A percentile compares a stretch with the other conserved stretches of the same genome.
Evolutionary conservation across 2,113 vertebrate genomes (phyloP).

Genomic region (Alectura lathami): DNA sequence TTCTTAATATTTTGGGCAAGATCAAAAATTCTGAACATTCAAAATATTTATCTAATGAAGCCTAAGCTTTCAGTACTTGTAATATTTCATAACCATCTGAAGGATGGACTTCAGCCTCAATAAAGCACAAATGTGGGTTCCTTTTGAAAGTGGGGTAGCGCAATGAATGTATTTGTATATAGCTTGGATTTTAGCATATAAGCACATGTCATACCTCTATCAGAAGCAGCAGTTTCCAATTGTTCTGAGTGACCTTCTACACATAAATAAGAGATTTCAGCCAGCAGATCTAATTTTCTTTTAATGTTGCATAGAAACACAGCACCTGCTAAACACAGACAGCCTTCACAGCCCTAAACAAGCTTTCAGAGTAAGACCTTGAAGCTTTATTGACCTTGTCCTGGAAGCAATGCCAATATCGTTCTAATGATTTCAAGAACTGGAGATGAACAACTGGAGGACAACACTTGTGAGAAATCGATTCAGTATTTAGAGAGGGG

Average conservation of each 20-base stretch:
- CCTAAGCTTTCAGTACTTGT: not conserved
- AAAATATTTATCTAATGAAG: not conserved
- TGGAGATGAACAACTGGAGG: not conserved
- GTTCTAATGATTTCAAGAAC: not conserved
- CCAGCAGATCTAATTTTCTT: not conserved
- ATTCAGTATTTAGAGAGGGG: not conserved
- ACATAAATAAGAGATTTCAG: not conserved
- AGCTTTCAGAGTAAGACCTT: not conserved
- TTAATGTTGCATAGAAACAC: not conserved
- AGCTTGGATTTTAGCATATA: not conserved
- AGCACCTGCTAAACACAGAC: rapidly evolving
- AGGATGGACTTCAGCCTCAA: not conserved
- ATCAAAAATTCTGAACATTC: not conserved
- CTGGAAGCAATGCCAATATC: not conserved
- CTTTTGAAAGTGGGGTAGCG: not conserved
- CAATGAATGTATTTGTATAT: not conserved
- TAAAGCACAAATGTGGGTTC: not conserved
- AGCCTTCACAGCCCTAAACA: not conserved
- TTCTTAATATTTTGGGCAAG: not conserved
- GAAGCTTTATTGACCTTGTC: not conserved
- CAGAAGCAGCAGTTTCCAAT: not conserved
- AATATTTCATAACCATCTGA: not conserved
- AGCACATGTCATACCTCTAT: not conserved
- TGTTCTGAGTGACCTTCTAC: not conserved
- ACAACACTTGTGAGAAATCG: not conserved